phyloP scores from a whole-genome alignment of 2,888 invertebrate genomes.

The Andrena fulva region DNA sequence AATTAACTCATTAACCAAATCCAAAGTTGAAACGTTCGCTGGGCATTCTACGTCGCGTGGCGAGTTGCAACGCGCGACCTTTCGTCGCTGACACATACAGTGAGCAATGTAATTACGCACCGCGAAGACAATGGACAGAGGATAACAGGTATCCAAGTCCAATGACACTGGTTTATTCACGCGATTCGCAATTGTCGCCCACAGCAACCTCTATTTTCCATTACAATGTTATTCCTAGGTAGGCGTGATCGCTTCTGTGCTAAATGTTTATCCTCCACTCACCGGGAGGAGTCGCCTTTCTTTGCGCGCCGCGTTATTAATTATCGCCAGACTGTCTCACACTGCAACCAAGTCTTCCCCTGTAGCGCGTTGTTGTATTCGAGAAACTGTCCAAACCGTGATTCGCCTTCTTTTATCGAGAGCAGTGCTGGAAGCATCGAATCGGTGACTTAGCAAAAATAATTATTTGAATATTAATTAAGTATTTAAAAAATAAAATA shows the following conservation, averaged over 20 bases:
- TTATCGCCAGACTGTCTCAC: background rate
- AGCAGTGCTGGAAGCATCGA: no score
- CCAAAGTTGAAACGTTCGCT: background rate
- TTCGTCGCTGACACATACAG: background rate
- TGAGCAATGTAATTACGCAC: slow-evolving; percentile 28
- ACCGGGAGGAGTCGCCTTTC: background rate
- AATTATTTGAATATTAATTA: no score
- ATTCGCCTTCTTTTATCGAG: no score
- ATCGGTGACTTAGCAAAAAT: no score
- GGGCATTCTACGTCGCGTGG: slow-evolving; percentile 10
- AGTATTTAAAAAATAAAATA: background rate
- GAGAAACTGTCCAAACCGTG: no score
- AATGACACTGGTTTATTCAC: slow-evolving; percentile 54
- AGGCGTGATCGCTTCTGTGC: slow-evolving; percentile 49
- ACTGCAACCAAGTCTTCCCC: background rate
- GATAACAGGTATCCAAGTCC: slow-evolving; percentile 49
- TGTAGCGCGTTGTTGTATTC: no score
- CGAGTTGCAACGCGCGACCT: slow-evolving; percentile 17
- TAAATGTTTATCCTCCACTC: slow-evolving; percentile 40
- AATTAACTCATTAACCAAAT: background rate
- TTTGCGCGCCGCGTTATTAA: background rate
- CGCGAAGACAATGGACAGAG: slow-evolving; percentile 54
- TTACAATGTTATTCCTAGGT: slow-evolving; percentile 54
- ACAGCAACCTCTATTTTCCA: slow-evolving; percentile 47
- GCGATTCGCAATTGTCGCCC: slow-evolving; percentile 60